Percentiles rank a stretch among this genome's conserved stretches.
Evolutionary conservation across 2,797 vertebrate genomes (phyloP).

Genomic region (Apogon hyalosoma): DNA sequence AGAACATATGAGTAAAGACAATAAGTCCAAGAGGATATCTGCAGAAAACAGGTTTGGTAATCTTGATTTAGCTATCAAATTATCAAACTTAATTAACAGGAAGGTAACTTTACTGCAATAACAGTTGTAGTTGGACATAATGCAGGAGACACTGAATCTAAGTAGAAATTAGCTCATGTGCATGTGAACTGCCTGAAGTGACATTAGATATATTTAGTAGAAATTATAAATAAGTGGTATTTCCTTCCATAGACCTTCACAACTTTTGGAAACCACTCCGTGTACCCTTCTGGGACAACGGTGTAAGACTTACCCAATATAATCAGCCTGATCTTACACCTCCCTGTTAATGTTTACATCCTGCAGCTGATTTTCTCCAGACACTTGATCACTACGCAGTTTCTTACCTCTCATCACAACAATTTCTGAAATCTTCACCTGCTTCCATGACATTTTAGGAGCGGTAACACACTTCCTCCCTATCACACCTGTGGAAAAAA

Average conservation of each 20-base stretch:
- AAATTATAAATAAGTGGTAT: background rate
- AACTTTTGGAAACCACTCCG: constrained; percentile 23
- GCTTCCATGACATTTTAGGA: background rate
- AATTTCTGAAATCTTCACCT: constrained; percentile 31
- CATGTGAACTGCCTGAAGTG: too few species aligned
- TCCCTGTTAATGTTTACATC: constrained; percentile 42
- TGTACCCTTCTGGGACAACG: fast-evolving
- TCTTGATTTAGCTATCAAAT: background rate
- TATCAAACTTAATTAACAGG: too few species aligned
- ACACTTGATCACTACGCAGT: constrained; percentile 14
- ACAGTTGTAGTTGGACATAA: too few species aligned
- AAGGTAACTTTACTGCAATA: too few species aligned
- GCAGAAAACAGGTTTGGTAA: constrained; percentile 20
- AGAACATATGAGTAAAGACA: constrained; percentile 6
- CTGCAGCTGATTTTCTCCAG: constrained; percentile 42
- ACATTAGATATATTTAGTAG: too few species aligned
- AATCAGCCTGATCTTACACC: background rate
- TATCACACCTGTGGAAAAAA: background rate
- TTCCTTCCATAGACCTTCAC: constrained; percentile 11
- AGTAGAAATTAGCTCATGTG: too few species aligned
- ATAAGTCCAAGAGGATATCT: background rate
- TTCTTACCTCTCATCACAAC: constrained; percentile 38
- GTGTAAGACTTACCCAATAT: fast-evolving
- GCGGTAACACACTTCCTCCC: fast-evolving
- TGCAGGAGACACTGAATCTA: too few species aligned